Base-by-base conservation (phyloP, 64 coral and sea anemone genomes). In the Porites australiensis region DNA sequence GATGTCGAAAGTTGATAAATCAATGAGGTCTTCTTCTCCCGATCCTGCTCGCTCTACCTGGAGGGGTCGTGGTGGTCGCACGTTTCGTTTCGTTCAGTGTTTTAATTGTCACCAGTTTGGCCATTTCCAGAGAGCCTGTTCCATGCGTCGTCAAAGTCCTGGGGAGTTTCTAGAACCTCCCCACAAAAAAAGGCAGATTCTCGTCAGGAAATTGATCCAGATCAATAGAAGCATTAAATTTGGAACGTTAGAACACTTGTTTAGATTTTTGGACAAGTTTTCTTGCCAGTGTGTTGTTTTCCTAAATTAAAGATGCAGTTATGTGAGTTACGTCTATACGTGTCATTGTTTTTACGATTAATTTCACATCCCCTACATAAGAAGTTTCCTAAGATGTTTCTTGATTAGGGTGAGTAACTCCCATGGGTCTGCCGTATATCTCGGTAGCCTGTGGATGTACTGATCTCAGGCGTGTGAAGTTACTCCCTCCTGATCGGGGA, bases 1-100 rank as follows among this genome's bases (percentile, higher is more conserved):
- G 58, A 80, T 80, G 77, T 80, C 51, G 4, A 80, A 80, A 80
- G 73, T 76, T n/a, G 73, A 76, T 50, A 76, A 76, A 27, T 76
- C 73, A 8, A 66, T 66, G 63, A 66, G 63, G 63, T 66, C 13
- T 66, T 66, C 63, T 66, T 5, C 19, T 66, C 18, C 63, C 0
- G 19, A 15, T 9, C 13, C 18, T 13, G 0, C 6, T 66, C 63
- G 63, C 18, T 7, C 18, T 66, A 9, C 63, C 18, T 66, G 64
- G 64, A 66, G 64, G 13, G 64, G 5, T 7, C 64, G 59, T 62
- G 59, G 64, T 66, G 64, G 64, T 13, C 64, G 13, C 13, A 11
- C 64, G 7, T 20, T 16, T 13, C 64, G 64, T 66, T 20, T 4
- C 4, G 64, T 66, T 7, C 64, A 66, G 64, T 66, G 64, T 20